phyloP scores from a whole-genome alignment of 2,113 vertebrate species.

The Pollimyrus isidori region DNA sequence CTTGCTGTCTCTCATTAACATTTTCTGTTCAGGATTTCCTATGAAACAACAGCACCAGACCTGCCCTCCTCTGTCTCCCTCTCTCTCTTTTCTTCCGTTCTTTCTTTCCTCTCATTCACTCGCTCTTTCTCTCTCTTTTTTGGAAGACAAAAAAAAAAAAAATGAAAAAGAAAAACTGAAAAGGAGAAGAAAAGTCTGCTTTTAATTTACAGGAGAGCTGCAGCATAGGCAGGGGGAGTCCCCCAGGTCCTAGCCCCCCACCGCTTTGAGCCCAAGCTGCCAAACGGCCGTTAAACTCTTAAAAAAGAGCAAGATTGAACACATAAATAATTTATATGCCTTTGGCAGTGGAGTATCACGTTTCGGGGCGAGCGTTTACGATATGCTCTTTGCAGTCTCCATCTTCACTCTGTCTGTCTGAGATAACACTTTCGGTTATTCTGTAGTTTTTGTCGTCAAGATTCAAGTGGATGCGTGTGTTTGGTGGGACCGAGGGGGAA shows the following conservation, averaged over 20 bases:
- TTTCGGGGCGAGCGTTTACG: slow-evolving; percentile 21
- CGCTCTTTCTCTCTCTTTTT: background rate
- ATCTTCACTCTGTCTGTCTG: slow-evolving; percentile 22
- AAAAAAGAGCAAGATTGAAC: slow-evolving; percentile 42
- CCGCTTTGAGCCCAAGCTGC: slow-evolving; percentile 29
- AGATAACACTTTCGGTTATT: slow-evolving; percentile 13
- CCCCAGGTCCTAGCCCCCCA: slow-evolving; percentile 58
- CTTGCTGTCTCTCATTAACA: slow-evolving; percentile 62
- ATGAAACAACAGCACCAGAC: slow-evolving; percentile 53
- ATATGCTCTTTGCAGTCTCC: slow-evolving; percentile 18
- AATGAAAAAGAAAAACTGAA: slow-evolving; percentile 19
- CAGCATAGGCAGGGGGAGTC: slow-evolving; percentile 35
- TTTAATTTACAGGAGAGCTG: slow-evolving; percentile 56
- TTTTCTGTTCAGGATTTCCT: slow-evolving; percentile 67
- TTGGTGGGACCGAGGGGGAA: slow-evolving; percentile 1
- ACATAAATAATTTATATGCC: slow-evolving; percentile 45
- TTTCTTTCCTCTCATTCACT: background rate
- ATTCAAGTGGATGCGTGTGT: slow-evolving; percentile 3
- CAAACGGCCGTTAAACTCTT: slow-evolving; percentile 40
- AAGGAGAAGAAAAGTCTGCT: slow-evolving; percentile 51
- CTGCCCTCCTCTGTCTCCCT: slow-evolving; percentile 28
- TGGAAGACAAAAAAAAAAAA: slow-evolving; percentile 30
- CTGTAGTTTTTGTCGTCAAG: background rate
- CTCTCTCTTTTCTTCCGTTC: slow-evolving; percentile 25
- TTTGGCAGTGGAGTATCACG: slow-evolving; percentile 32